Evolutionary conservation across 2,888 invertebrate genomes (phyloP).

Genomic region (Nebria brevicollis): DNA sequence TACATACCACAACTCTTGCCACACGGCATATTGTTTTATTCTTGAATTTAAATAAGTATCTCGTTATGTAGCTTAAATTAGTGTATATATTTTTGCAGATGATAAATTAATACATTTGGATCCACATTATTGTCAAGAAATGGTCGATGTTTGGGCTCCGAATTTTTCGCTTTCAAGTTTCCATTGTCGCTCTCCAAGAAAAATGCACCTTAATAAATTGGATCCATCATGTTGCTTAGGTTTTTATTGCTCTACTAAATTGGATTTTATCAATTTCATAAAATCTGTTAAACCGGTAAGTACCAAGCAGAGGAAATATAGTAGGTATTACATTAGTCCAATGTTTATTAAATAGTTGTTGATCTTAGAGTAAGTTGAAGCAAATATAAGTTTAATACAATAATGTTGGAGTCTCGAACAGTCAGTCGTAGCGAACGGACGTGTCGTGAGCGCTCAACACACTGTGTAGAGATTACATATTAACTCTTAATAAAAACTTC

Average conservation of each 20-base stretch:
- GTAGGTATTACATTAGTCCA: neutral
- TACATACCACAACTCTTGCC: too few species aligned
- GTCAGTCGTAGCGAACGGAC: too few species aligned
- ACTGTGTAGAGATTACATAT: too few species aligned
- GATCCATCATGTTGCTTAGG: constrained; percentile 94
- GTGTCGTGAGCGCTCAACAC: too few species aligned
- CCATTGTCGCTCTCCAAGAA: constrained; percentile 87
- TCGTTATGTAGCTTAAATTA: too few species aligned
- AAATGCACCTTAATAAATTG: constrained; percentile 85
- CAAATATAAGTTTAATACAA: too few species aligned
- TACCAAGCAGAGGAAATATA: constrained; percentile 37
- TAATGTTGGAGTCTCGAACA: too few species aligned
- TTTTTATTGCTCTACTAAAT: constrained; percentile 82
- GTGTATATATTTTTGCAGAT: constrained; percentile 64
- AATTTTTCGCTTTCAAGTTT: constrained; percentile 82
- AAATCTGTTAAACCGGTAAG: constrained; percentile 74
- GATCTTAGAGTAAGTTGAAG: too few species aligned
- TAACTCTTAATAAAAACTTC: too few species aligned
- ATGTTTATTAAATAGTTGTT: too few species aligned
- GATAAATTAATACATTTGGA: constrained; percentile 92
- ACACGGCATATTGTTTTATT: constrained; percentile 19
- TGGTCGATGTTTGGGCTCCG: constrained; percentile 83
- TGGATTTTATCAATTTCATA: constrained; percentile 80
- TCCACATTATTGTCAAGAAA: constrained; percentile 94
- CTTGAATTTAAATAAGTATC: too few species aligned